Conservation (phyloP, 2,797 vertebrate genomes). For the Ptychadena robeensis region DNA sequence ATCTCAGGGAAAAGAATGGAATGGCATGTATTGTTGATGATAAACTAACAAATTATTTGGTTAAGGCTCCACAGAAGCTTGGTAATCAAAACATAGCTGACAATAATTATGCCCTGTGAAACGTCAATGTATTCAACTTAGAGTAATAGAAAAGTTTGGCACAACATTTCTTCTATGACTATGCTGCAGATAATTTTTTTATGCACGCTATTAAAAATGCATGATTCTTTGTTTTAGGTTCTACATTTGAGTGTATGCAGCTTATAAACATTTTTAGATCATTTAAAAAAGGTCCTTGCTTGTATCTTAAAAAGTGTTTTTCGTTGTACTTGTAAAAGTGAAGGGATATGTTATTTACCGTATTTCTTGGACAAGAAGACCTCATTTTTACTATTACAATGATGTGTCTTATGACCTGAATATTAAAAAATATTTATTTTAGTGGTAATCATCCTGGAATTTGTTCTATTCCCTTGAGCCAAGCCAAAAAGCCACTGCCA, state of each 20-base stretch:
- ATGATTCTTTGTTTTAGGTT: slow-evolving; percentile 23
- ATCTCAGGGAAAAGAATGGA: slow-evolving; percentile 34
- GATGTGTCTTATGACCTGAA: too few species aligned
- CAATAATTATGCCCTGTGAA: slow-evolving; percentile 43
- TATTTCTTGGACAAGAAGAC: too few species aligned
- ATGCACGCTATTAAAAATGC: slow-evolving; percentile 39
- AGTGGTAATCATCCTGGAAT: too few species aligned
- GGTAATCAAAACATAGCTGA: slow-evolving; percentile 48
- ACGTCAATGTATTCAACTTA: slow-evolving; percentile 40
- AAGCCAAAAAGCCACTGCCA: too few species aligned
- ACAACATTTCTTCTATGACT: slow-evolving; percentile 32
- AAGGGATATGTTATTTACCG: too few species aligned
- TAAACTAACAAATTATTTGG: slow-evolving; percentile 52
- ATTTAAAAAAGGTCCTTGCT: not conserved
- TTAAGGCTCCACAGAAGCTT: slow-evolving; percentile 27
- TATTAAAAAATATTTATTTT: too few species aligned
- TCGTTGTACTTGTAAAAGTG: too few species aligned
- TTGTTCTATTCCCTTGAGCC: too few species aligned
- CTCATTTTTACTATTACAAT: too few species aligned
- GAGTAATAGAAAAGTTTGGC: slow-evolving; percentile 35
- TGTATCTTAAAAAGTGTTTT: not conserved
- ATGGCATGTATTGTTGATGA: slow-evolving; percentile 45
- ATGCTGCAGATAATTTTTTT: slow-evolving; percentile 26
- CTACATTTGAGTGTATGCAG: not conserved
- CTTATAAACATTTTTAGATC: slow-evolving; percentile 1